Evolutionary conservation across 1,140 invertebrate genomes (phyloP), one percentile per base, ranked within the genome.

Genomic region (Lepidurus apus): DNA sequence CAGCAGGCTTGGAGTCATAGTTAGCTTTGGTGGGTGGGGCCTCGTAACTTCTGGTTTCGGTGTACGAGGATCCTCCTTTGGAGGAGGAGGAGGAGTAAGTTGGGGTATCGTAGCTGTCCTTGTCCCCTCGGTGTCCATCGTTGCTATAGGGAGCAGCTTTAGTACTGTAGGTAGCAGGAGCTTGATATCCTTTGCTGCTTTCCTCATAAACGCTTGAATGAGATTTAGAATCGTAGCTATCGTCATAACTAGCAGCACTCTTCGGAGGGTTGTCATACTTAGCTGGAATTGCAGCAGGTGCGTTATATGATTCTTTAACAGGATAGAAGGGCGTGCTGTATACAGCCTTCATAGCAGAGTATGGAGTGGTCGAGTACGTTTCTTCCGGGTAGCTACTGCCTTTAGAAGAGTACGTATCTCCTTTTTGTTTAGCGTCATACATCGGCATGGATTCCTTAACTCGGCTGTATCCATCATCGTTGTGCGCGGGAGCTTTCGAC

Each of bases 201-300:
- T 42, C 53, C 8, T 42, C 77, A 24, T 78, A 78, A 43, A 8
- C 44, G 9, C 45, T 44, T 13, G 73, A 9, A 17, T 13, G 53
- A 7, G 53, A 21, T 11, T 45, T 73, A 42, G 42, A 44, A 43
- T 79, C 43, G 73, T 79, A 79, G 34, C 34, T 34, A 7, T 24
- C 24, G 24, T 42, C 78, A 43, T 34, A 74, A 74, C 42, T 26
- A 43, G 42, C 26, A 65, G 8, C 21, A 34, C 24, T 53, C 11
- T 24, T 45, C 24, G 76, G 76, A 47, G n/a, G 26, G 8, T 43
- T 74, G 26, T 79, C 65, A n/a, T 79, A 74, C 74, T 44, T 79
- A 24, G 78, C 9, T 43, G 42, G 44, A 17, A 2, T 43, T 2
- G 78, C 7, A 24, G 76, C 34, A 4, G 76, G 45, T 34, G 74